Conservation (phyloP, 2,113 vertebrate genomes). For the Tragelaphus strepsiceros region DNA sequence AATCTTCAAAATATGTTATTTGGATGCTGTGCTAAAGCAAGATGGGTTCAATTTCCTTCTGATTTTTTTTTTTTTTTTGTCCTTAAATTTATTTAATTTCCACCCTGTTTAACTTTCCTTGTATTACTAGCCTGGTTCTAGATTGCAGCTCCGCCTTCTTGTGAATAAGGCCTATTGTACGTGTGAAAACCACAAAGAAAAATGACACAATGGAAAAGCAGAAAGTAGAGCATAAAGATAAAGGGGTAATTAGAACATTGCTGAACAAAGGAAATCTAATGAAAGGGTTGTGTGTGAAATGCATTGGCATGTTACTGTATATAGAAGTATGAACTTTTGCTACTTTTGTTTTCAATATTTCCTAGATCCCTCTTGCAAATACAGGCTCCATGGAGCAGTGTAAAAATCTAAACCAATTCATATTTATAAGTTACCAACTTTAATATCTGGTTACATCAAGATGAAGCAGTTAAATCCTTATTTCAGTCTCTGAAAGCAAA, state of each 20-base stretch:
- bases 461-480: background rate
- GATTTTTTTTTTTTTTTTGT: constrained; percentile 26
- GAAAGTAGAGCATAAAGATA: constrained; percentile 59
- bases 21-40: constrained; percentile 29
- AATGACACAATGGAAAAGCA: constrained; percentile 63
- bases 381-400: background rate
- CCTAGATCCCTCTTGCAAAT: constrained; percentile 51
- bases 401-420: constrained; percentile 1
- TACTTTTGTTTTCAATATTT: constrained; percentile 63
- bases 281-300: constrained; percentile 52
- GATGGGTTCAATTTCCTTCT: constrained; percentile 16
- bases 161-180: constrained; percentile 67
- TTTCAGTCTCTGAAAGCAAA: background rate
- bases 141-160: constrained; percentile 42
- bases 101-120: constrained; percentile 63
- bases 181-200: constrained; percentile 59
- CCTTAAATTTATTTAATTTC: constrained; percentile 68
- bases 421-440: constrained; percentile 11
- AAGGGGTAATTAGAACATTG: constrained; percentile 70
- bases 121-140: constrained; percentile 43
- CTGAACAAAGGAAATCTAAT: constrained; percentile 62
- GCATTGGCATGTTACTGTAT: constrained; percentile 65
- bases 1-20: background rate
- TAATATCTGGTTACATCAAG: background rate
- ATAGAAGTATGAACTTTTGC: constrained; percentile 64